phyloP scores from a whole-genome alignment of 1,140 invertebrate species.

The Matsumurasca onukii region DNA sequence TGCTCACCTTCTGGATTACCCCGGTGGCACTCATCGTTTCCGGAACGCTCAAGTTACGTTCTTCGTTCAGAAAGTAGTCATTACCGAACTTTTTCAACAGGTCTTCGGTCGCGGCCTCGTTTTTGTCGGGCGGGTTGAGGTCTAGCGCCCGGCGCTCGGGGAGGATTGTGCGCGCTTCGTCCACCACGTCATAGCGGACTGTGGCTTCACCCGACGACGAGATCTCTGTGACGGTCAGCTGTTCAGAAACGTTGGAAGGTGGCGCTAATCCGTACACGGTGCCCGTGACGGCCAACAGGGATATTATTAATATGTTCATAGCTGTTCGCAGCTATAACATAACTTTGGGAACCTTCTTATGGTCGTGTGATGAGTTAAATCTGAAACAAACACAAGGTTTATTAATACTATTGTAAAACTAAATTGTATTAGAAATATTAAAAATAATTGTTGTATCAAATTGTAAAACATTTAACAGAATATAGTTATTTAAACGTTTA shows the following conservation, averaged over 20 bases:
- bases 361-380: too few relatives aligned
- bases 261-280: too few relatives aligned
- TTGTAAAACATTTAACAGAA: too few relatives aligned
- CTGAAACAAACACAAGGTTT: too few relatives aligned
- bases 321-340: too few relatives aligned
- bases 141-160: not conserved
- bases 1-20: conserved; percentile 11
- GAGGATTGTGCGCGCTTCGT: not conserved
- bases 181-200: conserved; percentile 4
- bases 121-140: not conserved
- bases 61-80: conserved; percentile 19
- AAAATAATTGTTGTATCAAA: too few relatives aligned
- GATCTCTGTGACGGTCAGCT: not conserved
- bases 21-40: not conserved
- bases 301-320: too few relatives aligned
- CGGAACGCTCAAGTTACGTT: not conserved
- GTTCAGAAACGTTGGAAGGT: not conserved
- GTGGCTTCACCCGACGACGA: not conserved
- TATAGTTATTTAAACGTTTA: too few relatives aligned
- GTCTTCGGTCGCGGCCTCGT: not conserved
- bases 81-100: conserved; percentile 22
- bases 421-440: too few relatives aligned
- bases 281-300: too few relatives aligned
- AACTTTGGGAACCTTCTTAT: too few relatives aligned
- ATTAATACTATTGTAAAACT: too few relatives aligned